These are phyloP conservation scores for Camponotus floridanus DNA, from an alignment of 1,140 invertebrate species.

Conservation along the genomic window DNA sequence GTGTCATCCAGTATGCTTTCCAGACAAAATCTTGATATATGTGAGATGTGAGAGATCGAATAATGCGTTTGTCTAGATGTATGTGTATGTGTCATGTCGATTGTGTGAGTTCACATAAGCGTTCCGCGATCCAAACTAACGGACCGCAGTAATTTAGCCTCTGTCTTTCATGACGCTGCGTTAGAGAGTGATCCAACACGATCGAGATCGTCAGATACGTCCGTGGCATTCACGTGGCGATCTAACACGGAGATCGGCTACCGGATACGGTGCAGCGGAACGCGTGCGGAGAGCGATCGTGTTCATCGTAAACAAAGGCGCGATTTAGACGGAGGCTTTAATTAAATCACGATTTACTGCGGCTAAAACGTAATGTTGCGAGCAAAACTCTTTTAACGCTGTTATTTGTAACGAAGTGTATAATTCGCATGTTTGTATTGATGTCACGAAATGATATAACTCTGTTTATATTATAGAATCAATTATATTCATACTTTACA, in stretches of 20 bases:
- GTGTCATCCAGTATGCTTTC: neutral
- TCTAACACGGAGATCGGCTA: conserved; percentile 64
- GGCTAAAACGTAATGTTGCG: conserved; percentile 51
- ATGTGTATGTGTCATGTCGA: neutral
- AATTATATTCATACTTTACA: neutral
- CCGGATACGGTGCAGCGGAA: conserved; percentile 68
- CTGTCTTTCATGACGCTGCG: neutral
- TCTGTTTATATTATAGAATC: conserved; percentile 4
- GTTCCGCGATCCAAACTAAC: conserved; percentile 43
- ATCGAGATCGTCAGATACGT: conserved; percentile 74
- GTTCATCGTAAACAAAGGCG: conserved; percentile 68
- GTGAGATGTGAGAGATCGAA: conserved; percentile 23
- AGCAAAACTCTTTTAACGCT: conserved; percentile 21
- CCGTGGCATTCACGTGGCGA: conserved; percentile 59
- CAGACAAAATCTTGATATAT: neutral
- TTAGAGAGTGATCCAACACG: conserved; percentile 56
- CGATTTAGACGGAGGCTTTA: conserved; percentile 65
- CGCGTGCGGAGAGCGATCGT: conserved; percentile 56
- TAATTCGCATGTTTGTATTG: neutral
- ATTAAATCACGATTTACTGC: conserved; percentile 51
- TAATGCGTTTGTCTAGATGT: conserved; percentile 28
- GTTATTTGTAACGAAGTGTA: conserved; percentile 37
- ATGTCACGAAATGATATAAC: neutral
- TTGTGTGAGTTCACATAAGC: conserved; percentile 19
- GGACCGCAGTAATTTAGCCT: conserved; percentile 36